A percentile compares a stretch with the other conserved stretches of the same genome.
Evolutionary conservation across 1,140 invertebrate genomes (phyloP).

Genomic region (Antheraea mylitta): DNA sequence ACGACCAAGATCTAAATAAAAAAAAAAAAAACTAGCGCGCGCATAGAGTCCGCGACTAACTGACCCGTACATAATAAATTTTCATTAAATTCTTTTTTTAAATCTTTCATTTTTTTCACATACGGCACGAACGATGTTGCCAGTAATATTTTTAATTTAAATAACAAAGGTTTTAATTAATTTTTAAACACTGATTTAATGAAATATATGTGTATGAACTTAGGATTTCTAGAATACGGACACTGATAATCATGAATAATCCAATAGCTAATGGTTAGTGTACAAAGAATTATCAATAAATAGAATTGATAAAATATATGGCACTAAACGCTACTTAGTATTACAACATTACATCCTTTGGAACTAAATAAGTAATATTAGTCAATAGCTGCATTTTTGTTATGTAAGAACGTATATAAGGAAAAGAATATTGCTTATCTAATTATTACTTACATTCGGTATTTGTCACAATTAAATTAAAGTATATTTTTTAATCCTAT

Average conservation of each 20-base stretch:
- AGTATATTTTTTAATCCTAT: no score
- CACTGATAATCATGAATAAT: no score
- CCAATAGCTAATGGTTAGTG: no score
- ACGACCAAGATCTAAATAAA: constrained; percentile 10
- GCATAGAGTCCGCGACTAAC: not conserved
- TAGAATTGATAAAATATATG: no score
- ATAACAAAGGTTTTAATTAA: not conserved
- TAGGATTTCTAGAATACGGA: no score
- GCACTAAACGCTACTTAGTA: no score
- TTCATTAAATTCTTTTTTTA: not conserved
- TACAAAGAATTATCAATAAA: no score
- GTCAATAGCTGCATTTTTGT: not conserved
- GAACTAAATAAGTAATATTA: not conserved
- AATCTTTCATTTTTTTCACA: not conserved
- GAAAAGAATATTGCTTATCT: not conserved
- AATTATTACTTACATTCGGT: not conserved
- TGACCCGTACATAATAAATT: not conserved
- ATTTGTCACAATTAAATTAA: no score
- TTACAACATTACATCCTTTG: no score
- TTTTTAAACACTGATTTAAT: no score
- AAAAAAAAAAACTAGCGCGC: constrained; percentile 1
- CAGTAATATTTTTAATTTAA: no score
- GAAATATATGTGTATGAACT: no score
- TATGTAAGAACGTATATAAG: not conserved
- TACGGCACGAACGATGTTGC: not conserved